Base-by-base conservation (phyloP, 2,888 invertebrate species). In the Plagiodera versicolora region DNA sequence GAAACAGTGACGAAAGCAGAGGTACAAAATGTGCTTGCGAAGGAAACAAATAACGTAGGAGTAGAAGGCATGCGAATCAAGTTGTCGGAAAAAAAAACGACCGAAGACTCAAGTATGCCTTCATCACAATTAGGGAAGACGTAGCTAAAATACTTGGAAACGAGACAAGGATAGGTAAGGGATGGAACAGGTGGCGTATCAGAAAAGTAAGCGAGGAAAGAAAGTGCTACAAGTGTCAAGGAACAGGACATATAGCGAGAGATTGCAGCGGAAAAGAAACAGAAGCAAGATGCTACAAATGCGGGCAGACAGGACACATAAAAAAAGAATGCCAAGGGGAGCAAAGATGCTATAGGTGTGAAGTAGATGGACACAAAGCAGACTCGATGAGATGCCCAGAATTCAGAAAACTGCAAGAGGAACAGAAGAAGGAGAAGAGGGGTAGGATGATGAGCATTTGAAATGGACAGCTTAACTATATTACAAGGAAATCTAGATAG, bases 161-260 rank as follows among this genome's bases (percentile, higher is more conserved):
- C 10, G 56, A 48, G 39, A 60, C 46, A 3, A 56, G 11, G 14
- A 56, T 63, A 39, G 55, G 51, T 14, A 48, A 51, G 0, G 63
- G 63, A 1, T 59, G 59, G 56, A n/a, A 47, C 10, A 49, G 49
- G n/a, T 63, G 59, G 46, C 32, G 56, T 10, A 20, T 59, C 18
- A 48, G 28, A 16, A 49, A 50, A 39, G 20, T 56, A 11, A 39
- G 39, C 0, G 48, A 17, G 10, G 16, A 45, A 5, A 18, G 32
- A 11, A 63, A 32, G 51, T 70, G 70, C 35, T 64, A 52, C 30
- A 61, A 58, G 17, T 70, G 66, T 45, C 60, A 60, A 53, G 58
- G 53, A 49, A 2, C 49, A 2, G 69, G 67, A 1, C 64, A 67
- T 52, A 55, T 32, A 14, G 56, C 61, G 9, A 51, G 17, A 19